Evolutionary conservation across 2,113 vertebrate genomes (phyloP), one percentile per base, ranked within the genome.

Genomic region (Nannospalax galili): DNA sequence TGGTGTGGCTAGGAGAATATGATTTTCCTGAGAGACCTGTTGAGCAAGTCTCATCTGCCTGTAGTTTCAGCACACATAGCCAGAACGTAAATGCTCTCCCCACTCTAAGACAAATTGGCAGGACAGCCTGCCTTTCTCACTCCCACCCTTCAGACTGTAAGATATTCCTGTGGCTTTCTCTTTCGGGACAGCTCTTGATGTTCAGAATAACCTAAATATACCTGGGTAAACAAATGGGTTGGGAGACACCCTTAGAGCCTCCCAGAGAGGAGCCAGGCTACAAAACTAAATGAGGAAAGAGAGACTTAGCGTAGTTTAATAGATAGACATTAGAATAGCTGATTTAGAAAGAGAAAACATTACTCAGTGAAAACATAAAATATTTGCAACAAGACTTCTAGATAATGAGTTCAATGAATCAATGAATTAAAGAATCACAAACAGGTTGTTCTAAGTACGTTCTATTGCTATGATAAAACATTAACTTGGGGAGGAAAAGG

Each of bases 21-120:
- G 77, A 77, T 67, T 94, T 96, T 95, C 85, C 81, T 92, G 72
- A 94, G 32, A 60, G 42, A 94, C 62, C 58, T 93, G 67, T 52
- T 58, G 20, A 94, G 67, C 81, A 78, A 86, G 73, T 93, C 48
- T 69, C 35, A 70, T 86, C 64, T 69, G 35, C 82, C 40, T n/a
- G 1, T n/a, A 81, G 37, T 19, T 48, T 93, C 35, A 37, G 16
- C 7, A 56, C 26, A 64, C 4, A 60, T 0, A 72, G 22, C 30
- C 42, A 73, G 45, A 40, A 88, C n/a, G 42, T 17, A 86, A 80
- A 91, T 84, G 16, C 45, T 65, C 35, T 64, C 14, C 28, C 8
- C 84, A 14, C 7, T 26, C 64, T 45, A 88, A 90, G 95, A 67
- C 26, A 92, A 92, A 56, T 22, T 40, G 72, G 15, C 37, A 26